phyloP scores from a whole-genome alignment of 2,888 invertebrate species.

The Melolontha melolontha region DNA sequence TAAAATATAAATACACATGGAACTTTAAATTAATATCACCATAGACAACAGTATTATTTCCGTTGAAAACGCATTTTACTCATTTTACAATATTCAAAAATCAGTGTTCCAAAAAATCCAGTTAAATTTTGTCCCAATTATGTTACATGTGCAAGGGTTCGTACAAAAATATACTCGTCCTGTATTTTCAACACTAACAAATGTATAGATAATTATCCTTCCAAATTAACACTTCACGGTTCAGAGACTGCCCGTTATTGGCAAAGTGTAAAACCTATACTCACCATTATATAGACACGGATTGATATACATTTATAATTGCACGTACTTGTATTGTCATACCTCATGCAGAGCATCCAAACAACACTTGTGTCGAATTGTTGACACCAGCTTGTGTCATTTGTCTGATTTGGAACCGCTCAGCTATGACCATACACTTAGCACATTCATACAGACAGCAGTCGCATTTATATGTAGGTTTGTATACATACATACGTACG shows the following conservation, averaged over 20 bases:
- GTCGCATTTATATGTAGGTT: neutral
- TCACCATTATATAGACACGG: conserved; percentile 1
- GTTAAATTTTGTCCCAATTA: too few relatives aligned
- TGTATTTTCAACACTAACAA: conserved; percentile 18
- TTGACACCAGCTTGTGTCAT: conserved; percentile 7
- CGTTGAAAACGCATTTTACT: too few relatives aligned
- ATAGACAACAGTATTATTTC: too few relatives aligned
- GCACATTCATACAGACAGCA: neutral
- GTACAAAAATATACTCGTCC: neutral
- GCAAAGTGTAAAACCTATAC: neutral
- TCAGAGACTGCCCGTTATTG: conserved; percentile 20
- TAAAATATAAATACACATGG: too few relatives aligned
- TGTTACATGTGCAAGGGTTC: too few relatives aligned
- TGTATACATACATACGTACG: conserved; percentile 2
- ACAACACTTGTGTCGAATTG: neutral
- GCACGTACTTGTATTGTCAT: neutral
- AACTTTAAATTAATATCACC: too few relatives aligned
- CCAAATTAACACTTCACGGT: conserved; percentile 30
- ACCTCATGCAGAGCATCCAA: neutral
- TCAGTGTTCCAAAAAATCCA: too few relatives aligned
- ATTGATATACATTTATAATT: conserved; percentile 1
- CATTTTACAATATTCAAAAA: too few relatives aligned
- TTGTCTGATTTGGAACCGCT: conserved; percentile 14
- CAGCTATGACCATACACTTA: neutral
- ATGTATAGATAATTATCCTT: conserved; percentile 18